Evolutionary conservation across 1,140 invertebrate species (phyloP), one percentile per base, ranked within the genome.

Genomic region (Magallana gigas): DNA sequence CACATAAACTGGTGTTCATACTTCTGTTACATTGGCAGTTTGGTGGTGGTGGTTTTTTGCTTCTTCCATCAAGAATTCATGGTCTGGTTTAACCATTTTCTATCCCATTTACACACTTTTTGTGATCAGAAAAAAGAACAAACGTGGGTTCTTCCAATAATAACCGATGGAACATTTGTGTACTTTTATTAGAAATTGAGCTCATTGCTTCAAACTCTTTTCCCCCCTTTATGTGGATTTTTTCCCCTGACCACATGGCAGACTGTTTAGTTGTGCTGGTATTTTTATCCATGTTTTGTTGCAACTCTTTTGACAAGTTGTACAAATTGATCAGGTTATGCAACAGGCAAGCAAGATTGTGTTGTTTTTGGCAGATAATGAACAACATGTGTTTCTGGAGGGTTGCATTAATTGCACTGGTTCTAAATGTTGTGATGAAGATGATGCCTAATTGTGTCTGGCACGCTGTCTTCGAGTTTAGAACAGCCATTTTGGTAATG

Each of bases 301-400:
- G 68, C 23, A 76, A 68, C n/a, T 64, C 23, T 29, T 76, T 76
- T 76, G 68, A 76, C 68, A 76, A 76, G 68, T 76, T 76, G 68
- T 29, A 29, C 68, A 29, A 76, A 76, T 76, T 76, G 68, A 76
- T 76, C 68, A 76, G 18, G 23, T 76, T 76, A 76, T 76, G 68
- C 68, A 76, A 23, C 23, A 76, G 9, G 23, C 23, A 76, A 76
- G 29, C 68, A 36, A 29, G 23, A 76, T 76, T 23, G 6, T 76
- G 68, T 76, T 76, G 68, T 76, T 76, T 76, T 76, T 29, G 68
- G 68, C 68, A 76, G 68, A 76, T 76, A 76, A 76, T 76, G 68
- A 76, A 76, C 68, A 11, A 9, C 68, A 76, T 76, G 23, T 76
- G 68, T 76, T 76, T 71, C 68, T 48, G 36, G 36, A 76, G 68